Percentiles rank a stretch among this genome's conserved stretches.
phyloP scores from a whole-genome alignment of 2,113 vertebrate genomes.

The Corythornis madagascariensis region DNA sequence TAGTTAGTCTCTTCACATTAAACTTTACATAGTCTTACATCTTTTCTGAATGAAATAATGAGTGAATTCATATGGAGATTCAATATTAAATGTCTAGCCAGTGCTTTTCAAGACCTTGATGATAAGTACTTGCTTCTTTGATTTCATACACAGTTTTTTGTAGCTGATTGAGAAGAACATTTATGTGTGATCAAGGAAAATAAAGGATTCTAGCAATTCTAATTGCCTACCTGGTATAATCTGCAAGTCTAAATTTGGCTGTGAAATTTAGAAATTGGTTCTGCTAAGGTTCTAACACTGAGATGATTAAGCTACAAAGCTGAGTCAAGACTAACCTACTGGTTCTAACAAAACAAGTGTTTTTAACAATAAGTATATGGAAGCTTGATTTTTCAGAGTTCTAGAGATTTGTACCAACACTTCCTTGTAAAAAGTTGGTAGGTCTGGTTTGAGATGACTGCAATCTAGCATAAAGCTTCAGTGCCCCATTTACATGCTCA shows the following conservation, averaged over 20 bases:
- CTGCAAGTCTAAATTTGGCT: background rate
- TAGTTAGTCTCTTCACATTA: background rate
- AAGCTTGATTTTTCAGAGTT: background rate
- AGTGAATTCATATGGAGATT: background rate
- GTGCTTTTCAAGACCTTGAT: background rate
- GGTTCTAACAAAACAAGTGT: background rate
- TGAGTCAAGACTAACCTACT: background rate
- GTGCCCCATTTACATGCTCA: background rate
- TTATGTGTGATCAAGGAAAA: background rate
- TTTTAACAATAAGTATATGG: background rate
- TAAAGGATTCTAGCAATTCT: background rate
- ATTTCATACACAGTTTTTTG: background rate
- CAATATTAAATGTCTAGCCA: background rate
- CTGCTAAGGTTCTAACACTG: background rate
- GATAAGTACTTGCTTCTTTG: background rate
- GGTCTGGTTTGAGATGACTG: background rate
- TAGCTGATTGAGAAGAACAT: background rate
- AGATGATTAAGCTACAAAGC: background rate
- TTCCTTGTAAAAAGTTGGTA: background rate
- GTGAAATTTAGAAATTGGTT: background rate
- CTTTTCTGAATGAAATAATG: background rate
- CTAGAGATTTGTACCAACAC: background rate
- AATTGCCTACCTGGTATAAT: background rate
- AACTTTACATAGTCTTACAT: background rate
- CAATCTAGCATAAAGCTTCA: background rate